Base-by-base conservation (phyloP, 2,797 vertebrate species). In the Telmatherina bonti region DNA sequence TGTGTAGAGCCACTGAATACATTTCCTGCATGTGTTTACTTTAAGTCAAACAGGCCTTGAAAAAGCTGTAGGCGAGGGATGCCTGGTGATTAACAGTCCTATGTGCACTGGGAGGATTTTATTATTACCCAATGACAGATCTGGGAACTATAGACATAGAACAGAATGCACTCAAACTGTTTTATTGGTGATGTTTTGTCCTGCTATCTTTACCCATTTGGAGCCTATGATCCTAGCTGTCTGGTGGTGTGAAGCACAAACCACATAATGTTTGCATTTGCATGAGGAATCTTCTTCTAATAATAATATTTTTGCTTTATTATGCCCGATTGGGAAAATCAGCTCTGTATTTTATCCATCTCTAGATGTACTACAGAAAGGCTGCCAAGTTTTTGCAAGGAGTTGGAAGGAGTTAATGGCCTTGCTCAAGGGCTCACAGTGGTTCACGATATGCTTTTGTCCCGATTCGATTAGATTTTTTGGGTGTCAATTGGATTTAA, bases 11-110 rank as follows among this genome's bases (percentile, higher is more conserved):
- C 83, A 79, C 82, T 87, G 88, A 90, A 90, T 89, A 91, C 92
- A 89, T 93, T 92, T 94, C 92, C 89, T 90, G 88, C 84, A 79
- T 79, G 52, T 94, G 93, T 94, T 94, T 94, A 93, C 89, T 88
- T 84, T 38, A 82, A 88, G 90, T 92, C 89, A 89, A 93, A 92
- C 92, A 87, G 90, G 90, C 92, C 92, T 92, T 93, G 92, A 90
- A 92, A 90, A 88, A 77, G 80, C 75, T 72, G 77, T 85, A 86
- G 84, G 85, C 74, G 41, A 83, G 76, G 74, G 82, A 86, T 84
- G 81, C 76, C 81, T 86, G 88, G 78, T 89, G 89, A 93, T 92
- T 88, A 91, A 92, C 87, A 67, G 80, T 71, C 51, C 79, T 85
- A 79, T 78, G 85, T 82, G 83, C 54, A 72, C 73, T 27, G 64